Evolutionary conservation across 2,797 vertebrate species (phyloP).

Genomic region (Sylvia borin): DNA sequence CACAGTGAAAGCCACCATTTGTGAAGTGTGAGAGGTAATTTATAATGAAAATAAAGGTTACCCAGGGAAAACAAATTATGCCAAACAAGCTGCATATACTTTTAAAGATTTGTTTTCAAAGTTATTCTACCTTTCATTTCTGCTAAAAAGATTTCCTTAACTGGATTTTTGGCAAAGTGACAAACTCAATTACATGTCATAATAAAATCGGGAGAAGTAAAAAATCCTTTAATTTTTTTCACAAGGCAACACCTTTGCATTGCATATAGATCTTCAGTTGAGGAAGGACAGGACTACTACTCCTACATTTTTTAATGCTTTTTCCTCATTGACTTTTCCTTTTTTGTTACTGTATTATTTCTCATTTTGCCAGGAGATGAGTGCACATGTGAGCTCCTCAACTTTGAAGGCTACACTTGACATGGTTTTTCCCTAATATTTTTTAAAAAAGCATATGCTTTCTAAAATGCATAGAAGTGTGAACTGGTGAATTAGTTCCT

Average conservation of each 20-base stretch:
- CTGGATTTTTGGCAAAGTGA: not conserved
- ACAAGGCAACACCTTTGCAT: not conserved
- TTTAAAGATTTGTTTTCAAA: not conserved
- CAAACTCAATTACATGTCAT: not conserved
- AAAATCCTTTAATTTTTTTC: not conserved
- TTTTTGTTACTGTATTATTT: not conserved
- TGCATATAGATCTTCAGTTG: not conserved
- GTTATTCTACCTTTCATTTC: not conserved
- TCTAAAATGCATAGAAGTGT: not conserved
- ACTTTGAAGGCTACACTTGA: not conserved
- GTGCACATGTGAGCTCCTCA: not conserved
- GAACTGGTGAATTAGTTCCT: not conserved
- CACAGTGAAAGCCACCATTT: slow-evolving; percentile 31
- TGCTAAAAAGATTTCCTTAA: not conserved
- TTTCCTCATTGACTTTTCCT: not conserved
- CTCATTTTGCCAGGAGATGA: not conserved
- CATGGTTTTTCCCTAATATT: not conserved
- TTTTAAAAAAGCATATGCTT: not conserved
- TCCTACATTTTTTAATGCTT: not conserved
- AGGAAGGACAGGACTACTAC: not conserved
- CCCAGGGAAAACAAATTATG: not conserved
- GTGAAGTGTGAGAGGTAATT: slow-evolving; percentile 36
- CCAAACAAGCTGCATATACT: not conserved
- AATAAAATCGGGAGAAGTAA: not conserved
- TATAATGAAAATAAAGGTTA: slow-evolving; percentile 44